Evolutionary conservation across 2,888 invertebrate species (phyloP).

Genomic region (Hyles lineata): DNA sequence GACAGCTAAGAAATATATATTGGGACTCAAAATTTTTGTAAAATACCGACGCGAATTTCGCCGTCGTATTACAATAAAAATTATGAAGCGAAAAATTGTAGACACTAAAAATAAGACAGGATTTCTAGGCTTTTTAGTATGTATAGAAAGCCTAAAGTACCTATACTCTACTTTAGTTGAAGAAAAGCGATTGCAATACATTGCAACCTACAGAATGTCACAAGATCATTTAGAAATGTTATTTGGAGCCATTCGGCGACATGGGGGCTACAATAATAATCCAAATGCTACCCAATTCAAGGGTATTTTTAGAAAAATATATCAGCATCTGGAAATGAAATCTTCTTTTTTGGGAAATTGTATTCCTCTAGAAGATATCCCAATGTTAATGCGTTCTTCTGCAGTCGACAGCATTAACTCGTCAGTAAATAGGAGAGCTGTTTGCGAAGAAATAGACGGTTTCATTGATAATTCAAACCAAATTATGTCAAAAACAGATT

Average conservation of each 20-base stretch:
- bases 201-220: conserved; percentile 31
- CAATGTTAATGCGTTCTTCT: not conserved
- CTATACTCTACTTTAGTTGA: not conserved
- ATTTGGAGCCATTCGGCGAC: conserved; percentile 32
- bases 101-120: conserved; percentile 3
- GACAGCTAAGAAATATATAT: conserved; percentile 17
- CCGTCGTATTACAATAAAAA: conserved; percentile 18
- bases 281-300: conserved; percentile 37
- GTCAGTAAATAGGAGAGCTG: too few species aligned
- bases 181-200: not conserved
- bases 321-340: conserved; percentile 17
- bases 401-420: not conserved
- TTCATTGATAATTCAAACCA: not conserved
- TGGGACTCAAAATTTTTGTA: conserved; percentile 29
- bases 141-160: conserved; percentile 1
- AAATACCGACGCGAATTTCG: conserved; percentile 28
- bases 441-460: not conserved
- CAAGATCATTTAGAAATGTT: conserved; percentile 39
- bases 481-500: not conserved
- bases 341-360: conserved; percentile 8
- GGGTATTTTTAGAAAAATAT: conserved; percentile 35
- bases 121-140: not conserved
- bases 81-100: conserved; percentile 27
- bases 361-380: not conserved
- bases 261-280: conserved; percentile 36